These are phyloP conservation scores for Hydrotaea cyrtoneurina DNA, from an alignment of 2,888 invertebrate genomes.

Conservation along the genomic window DNA sequence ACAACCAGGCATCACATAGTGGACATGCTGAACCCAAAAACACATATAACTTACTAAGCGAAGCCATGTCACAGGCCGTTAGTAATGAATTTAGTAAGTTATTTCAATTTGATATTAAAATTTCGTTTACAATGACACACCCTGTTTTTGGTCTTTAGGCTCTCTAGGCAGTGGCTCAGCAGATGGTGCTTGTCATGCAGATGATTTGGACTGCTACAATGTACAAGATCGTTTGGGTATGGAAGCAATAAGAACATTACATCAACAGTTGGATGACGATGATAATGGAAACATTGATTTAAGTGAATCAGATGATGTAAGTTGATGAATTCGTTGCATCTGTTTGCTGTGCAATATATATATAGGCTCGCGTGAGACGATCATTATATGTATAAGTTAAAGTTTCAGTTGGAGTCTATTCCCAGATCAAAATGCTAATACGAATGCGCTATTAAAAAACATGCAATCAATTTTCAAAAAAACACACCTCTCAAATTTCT, in stretches of 20 bases:
- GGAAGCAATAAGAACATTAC: slow-evolving; percentile 95
- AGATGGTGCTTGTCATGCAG: slow-evolving; percentile 80
- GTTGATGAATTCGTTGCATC: slow-evolving; percentile 74
- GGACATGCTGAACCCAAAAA: slow-evolving; percentile 76
- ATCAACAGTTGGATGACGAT: slow-evolving; percentile 98
- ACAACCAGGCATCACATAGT: slow-evolving; percentile 72
- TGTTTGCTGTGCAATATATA: not conserved
- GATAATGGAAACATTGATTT: slow-evolving; percentile 98
- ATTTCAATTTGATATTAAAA: too few species aligned
- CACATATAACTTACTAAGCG: slow-evolving; percentile 82
- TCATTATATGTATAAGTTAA: too few species aligned
- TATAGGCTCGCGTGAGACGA: too few species aligned
- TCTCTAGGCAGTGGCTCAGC: slow-evolving; percentile 77
- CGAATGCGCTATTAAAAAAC: too few species aligned
- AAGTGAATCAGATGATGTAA: slow-evolving; percentile 97
- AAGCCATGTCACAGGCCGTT: slow-evolving; percentile 83
- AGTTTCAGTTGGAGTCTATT: too few species aligned
- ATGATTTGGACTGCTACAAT: slow-evolving; percentile 88
- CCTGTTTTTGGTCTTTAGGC: slow-evolving; percentile 68
- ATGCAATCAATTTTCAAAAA: too few species aligned
- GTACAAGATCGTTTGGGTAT: slow-evolving; percentile 92
- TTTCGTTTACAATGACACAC: too few species aligned
- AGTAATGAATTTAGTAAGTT: slow-evolving; percentile 83
- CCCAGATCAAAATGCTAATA: too few species aligned
- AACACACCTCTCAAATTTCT: too few species aligned